Base-by-base conservation (phyloP, 2,888 invertebrate species). In the Rhingia rostrata region DNA sequence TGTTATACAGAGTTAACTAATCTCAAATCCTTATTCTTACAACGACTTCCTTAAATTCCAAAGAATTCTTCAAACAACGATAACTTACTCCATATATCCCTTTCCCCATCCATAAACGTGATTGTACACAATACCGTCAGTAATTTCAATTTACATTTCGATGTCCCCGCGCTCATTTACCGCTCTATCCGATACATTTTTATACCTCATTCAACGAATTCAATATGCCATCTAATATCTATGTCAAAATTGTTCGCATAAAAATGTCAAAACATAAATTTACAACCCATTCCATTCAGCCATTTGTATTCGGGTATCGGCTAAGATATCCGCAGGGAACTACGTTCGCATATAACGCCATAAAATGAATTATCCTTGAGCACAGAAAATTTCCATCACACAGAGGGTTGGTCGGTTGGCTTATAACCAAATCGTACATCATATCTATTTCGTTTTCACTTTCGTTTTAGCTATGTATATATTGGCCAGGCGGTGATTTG, bases 241-340 rank as follows among this genome's bases (percentile, higher is more conserved):
- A 82, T 82, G 82, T 82, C 82, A 82, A 82, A 82, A 82, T 82
- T 82, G 47, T 61, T 61, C 70, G 37, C 72, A 82, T 82, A 82
- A 82, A 82, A 82, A 82, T 82, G 82, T 82, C 82, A 78, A 82
- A 82, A 82, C 82, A 82, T 39, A 72, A 82, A 82, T 82, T 82
- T 82, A 82, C 67, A 83, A 63, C 61, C 45, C 72, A 78, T 83
- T 83, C 63, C 49, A 35, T 73, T 63, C 22, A 58, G 72, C 66
- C 61, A 83, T 83, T 78, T 82, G 56, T 78, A 78, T 66, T 67
- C 72, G 22, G 9, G 66, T 63, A 72, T 63, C 61, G 22, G 61
- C 54, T 66, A 49, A 51, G 70, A 61, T 43, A 82, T 78, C 82
- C 82, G 43, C 82, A 83, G 82, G 82, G 82, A 83, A 61, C 81